Conservation (phyloP, 2,797 vertebrate species). For the Mycteria americana region DNA sequence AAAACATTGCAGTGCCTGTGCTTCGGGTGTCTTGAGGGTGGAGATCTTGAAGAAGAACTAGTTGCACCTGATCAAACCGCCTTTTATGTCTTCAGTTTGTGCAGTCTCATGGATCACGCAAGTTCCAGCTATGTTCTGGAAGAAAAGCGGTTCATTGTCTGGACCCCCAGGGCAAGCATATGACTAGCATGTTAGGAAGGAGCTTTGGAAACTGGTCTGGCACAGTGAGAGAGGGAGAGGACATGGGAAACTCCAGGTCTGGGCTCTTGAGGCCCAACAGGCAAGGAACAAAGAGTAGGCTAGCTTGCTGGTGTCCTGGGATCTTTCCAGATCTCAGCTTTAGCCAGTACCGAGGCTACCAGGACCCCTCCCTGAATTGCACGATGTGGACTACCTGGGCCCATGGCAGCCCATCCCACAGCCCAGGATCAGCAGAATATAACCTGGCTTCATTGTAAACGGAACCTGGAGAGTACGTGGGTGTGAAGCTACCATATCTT, state of each 20-base stretch:
- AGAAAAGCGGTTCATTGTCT: not conserved
- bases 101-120: not conserved
- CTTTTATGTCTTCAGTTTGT: not conserved
- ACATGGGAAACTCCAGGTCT: rapidly evolving
- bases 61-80: not conserved
- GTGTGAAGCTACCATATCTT: not conserved
- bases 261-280: not conserved
- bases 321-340: not conserved
- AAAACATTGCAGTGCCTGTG: not conserved
- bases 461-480: not conserved
- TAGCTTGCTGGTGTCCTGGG: not conserved
- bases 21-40: not conserved
- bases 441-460: not conserved
- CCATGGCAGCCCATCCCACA: not conserved
- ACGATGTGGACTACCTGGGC: rapidly evolving
- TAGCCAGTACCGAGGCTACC: rapidly evolving
- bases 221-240: not conserved
- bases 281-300: not conserved
- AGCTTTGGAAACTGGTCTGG: not conserved
- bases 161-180: not conserved
- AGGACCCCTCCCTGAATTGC: not conserved
- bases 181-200: not conserved
- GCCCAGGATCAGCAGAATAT: not conserved
- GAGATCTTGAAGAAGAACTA: not conserved
- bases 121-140: not conserved